These are phyloP conservation scores for Gobius niger DNA, from an alignment of 2,113 vertebrate species.

Conservation along the genomic window DNA sequence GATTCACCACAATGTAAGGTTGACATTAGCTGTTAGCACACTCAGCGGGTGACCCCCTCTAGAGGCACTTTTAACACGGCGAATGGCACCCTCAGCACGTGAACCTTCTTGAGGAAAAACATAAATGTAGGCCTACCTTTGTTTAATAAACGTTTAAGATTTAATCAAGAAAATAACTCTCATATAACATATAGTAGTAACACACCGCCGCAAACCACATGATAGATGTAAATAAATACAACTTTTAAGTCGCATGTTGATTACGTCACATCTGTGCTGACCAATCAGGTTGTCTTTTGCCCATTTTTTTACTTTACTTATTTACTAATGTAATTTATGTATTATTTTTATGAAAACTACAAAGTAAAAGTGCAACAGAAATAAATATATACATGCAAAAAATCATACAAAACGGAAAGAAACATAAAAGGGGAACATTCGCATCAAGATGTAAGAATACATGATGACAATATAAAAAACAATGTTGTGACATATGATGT, in stretches of 20 bases:
- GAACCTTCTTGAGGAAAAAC: not conserved
- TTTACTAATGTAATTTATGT: not conserved
- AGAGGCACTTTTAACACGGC: not conserved
- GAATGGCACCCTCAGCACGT: not conserved
- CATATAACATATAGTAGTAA: too few species aligned
- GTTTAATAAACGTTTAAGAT: too few species aligned
- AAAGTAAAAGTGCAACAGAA: too few species aligned
- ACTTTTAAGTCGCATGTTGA: conserved; percentile 29
- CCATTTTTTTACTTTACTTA: not conserved
- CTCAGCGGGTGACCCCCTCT: not conserved
- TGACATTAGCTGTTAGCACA: not conserved
- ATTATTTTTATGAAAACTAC: too few species aligned
- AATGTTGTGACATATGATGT: too few species aligned
- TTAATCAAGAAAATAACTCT: too few species aligned
- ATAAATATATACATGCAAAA: too few species aligned
- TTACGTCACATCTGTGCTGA: conserved; percentile 1
- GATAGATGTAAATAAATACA: not conserved
- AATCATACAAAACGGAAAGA: too few species aligned
- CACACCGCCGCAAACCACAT: not conserved
- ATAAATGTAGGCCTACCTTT: not conserved
- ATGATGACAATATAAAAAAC: too few species aligned
- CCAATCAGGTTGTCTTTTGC: conserved; percentile 28
- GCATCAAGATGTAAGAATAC: too few species aligned
- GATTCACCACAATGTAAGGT: not conserved
- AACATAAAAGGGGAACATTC: too few species aligned